These are phyloP conservation scores for Thomomys bottae DNA, from an alignment of 2,113 vertebrate species.

Conservation along the genomic window DNA sequence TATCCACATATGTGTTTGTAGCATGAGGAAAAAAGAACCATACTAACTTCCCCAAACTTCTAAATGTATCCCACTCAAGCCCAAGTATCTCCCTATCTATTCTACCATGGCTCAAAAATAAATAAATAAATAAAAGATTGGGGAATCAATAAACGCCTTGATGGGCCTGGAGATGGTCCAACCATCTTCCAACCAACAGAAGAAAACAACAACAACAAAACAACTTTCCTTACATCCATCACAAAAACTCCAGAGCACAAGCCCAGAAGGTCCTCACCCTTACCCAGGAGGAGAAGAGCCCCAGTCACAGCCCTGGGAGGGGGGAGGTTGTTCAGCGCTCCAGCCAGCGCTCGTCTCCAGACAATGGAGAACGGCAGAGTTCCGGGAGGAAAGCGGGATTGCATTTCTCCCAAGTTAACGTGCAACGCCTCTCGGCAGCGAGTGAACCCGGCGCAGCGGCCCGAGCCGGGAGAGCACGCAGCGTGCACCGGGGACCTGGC, in stretches of 20 bases:
- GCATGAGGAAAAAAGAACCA: constrained; percentile 25
- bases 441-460: background rate
- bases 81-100: constrained; percentile 7
- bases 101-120: background rate
- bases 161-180: constrained; percentile 53
- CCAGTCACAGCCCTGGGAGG: background rate
- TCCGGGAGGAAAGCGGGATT: background rate
- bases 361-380: background rate
- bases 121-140: background rate
- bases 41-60: constrained; percentile 42
- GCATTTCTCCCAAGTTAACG: background rate
- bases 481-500: background rate
- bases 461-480: background rate
- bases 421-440: background rate
- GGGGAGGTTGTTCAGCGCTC: too few species aligned
- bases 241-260: constrained; percentile 37
- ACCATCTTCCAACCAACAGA: constrained; percentile 56
- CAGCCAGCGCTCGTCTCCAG: too few species aligned
- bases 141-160: constrained; percentile 37
- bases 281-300: constrained; percentile 18
- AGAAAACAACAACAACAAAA: too few species aligned
- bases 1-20: background rate
- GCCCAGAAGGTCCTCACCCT: background rate
- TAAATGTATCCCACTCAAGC: constrained; percentile 1
- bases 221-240: too few species aligned